Conservation (phyloP, 2,113 vertebrate genomes). For the Pseudolaguvia tuberculata region DNA sequence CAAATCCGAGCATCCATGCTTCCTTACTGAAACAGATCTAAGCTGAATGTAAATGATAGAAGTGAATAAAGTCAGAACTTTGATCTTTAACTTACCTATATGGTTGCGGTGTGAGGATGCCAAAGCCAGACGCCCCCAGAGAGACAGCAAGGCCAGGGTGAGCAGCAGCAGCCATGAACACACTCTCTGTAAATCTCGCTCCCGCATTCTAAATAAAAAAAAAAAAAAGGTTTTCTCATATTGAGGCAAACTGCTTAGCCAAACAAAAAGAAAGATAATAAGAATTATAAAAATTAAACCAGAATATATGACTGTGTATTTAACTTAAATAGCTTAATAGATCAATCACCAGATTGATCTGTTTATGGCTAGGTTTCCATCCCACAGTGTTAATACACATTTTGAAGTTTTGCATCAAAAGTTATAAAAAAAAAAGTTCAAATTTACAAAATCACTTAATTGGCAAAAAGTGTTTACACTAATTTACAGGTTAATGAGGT, state of each 20-base stretch:
- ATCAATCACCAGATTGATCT: background rate
- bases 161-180: slow-evolving; percentile 78
- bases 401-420: too few relatives aligned
- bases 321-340: background rate
- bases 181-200: slow-evolving; percentile 74
- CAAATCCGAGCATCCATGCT: background rate
- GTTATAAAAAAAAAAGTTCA: too few relatives aligned
- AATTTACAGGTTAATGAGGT: too few relatives aligned
- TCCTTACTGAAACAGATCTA: background rate
- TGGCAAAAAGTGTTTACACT: too few relatives aligned
- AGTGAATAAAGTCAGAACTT: background rate
- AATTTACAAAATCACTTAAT: too few relatives aligned
- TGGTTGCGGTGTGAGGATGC: slow-evolving; percentile 81
- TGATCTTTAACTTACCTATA: slow-evolving; percentile 69
- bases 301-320: background rate
- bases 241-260: too few relatives aligned
- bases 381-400: too few relatives aligned
- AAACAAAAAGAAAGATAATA: background rate
- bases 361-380: too few relatives aligned
- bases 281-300: background rate
- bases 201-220: slow-evolving; percentile 74
- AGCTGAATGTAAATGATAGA: background rate
- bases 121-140: slow-evolving; percentile 69
- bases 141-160: slow-evolving; percentile 77
- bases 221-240: background rate